Base-by-base conservation (phyloP, 2,888 invertebrate species). In the Dryobota labecula region DNA sequence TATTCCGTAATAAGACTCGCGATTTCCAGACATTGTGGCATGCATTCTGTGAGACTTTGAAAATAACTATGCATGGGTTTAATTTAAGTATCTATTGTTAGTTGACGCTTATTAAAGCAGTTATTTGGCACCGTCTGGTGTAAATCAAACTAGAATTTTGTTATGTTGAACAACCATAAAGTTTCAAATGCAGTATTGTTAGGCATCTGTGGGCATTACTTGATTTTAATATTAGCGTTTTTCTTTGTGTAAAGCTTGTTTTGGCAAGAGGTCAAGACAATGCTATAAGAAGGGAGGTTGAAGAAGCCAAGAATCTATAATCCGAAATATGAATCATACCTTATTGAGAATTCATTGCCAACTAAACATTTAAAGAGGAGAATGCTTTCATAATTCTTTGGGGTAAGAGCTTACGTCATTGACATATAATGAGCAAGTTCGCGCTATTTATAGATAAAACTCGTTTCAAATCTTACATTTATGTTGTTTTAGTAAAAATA, bases 401-500 rank as follows among this genome's bases (percentile, higher is more conserved):
- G 43, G 54, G 24, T 30, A 38, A 51, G 38, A 63, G 58, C 57
- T 82, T 69, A 65, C 53, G 70, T 56, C 51, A 73, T 70, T 70
- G 33, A 33, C n/a, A 62, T 33, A 54, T 66, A 56, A 65, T 58
- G 51, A 47, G 36, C 38, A 24, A 47, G 63, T 38, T 51, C 0
- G 0, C 27, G 36, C 33, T 76, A 71, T 66, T 64, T 49, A 70
- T 69, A 74, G 41, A 60, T 60, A 62, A 27, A 78, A 83, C 80
- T 69, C 20, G 75, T 72, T 78, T 67, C 0, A 66, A 63, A 68
- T 58, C 33, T 41, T 66, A 43, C 43, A 60, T 73, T 70, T 64
- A 53, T 54, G 71, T 67, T 57, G 66, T 73, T 83, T 74, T 53
- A 70, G 60, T 75, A 73, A 82, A 82, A 78, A 82, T 72, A 43